Evolutionary conservation across 2,888 invertebrate species (phyloP), one percentile per base, ranked within the genome.

Genomic region (Oxytorus armatus): DNA sequence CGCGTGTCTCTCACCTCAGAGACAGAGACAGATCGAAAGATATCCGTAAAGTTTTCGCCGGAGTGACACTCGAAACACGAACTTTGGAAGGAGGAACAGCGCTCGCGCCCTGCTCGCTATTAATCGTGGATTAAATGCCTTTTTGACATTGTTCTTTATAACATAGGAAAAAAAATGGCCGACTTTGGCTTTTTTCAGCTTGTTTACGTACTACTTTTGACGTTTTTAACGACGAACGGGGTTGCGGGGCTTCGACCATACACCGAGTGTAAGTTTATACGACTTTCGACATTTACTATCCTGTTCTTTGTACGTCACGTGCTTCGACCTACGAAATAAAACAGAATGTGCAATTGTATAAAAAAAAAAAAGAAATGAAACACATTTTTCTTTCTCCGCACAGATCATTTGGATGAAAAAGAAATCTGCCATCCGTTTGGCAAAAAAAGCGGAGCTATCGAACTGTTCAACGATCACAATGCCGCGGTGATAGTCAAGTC

Each of bases 371-470:
- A 8, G 2, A 5, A 29, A 29, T 2, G 29, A 29, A 3, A 5
- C 29, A 29, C 11, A n/a, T 53, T 10, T 29, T 59, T 1, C 4
- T 39, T 39, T 18, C 2, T 10, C 39, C 3, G 1, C 0, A 4
- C 49, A 90, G 90, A 86, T 82, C 65, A 70, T 16, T 65, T 90
- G 77, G 85, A 85, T 3, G 74, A 77, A 5, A 82, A 83, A 0
- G 68, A 44, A 18, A 82, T 90, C 65, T 90, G 90, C 33, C 77
- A 88, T 68, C 77, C 82, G 0, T 36, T 84, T 0, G 76, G 59
- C 3, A 68, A 61, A 11, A 86, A 85, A 65, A 10, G 33, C 4
- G 66, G 47, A 25, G 7, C 18, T 14, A 5, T 74, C 11, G 51
- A 55, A 2, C 47, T 82, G 14, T 65, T n/a, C 21, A 42, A 8